Evolutionary conservation across 2,797 vertebrate species (phyloP), one percentile per base, ranked within the genome.

Genomic region (Trachurus trachurus): DNA sequence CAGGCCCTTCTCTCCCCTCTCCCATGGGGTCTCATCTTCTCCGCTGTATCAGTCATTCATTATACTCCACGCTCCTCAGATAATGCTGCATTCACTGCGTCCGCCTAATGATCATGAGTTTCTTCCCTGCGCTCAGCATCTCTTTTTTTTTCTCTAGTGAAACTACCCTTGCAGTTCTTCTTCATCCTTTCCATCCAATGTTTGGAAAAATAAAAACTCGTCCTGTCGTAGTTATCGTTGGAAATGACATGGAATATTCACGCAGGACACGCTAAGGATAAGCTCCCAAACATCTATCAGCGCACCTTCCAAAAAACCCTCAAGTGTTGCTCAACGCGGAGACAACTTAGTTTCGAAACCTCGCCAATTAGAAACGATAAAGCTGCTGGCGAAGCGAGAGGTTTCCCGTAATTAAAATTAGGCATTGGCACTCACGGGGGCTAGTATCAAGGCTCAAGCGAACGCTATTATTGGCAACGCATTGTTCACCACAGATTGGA

Each of bases 351-450:
- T 93, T 91, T 89, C 34, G 71, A 93, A 91, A 89, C 80, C 82
- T 75, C 68, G 76, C 80, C 85, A 90, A 94, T 94, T 92, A 94
- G 76, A 86, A 76, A 86, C 89, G 87, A 90, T 93, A 91, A 91
- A 91, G 81, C 84, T 75, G 60, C 57, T 92, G 91, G 92, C 83
- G 26, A 77, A 81, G 67, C 17, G 12, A 84, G 87, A 92, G 82
- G 81, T 89, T 93, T 92, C 88, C 91, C 84, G 86, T 86, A 87
- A 89, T 94, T 94, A 90, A 88, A 93, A 91, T 91, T 84, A 87
- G 80, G 59, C 59, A 49, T 76, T 88, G 89, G 83, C 84, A 26
- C 79, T 75, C 65, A 63, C 29, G 52, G 66, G 63, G 71, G 66
- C 78, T 81, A 56, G 73, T 71, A 88, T 93, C 85, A 66, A 58